Percentiles rank a stretch among this genome's conserved stretches.
phyloP scores from a whole-genome alignment of 1,140 invertebrate genomes.

The Octopus bimaculoides region DNA sequence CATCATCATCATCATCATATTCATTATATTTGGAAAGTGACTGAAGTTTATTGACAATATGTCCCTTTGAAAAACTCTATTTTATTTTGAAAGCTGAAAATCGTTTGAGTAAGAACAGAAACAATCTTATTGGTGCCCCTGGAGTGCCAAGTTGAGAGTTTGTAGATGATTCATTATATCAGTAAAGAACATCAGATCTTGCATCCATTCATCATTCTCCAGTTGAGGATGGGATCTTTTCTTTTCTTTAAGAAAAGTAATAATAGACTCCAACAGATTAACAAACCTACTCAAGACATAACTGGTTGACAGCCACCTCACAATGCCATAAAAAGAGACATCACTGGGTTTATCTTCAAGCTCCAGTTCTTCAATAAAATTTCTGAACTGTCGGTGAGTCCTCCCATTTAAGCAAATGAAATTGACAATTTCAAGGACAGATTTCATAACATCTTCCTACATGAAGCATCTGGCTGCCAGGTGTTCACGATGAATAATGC shows the following conservation, averaged over 20 bases:
- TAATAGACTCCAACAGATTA: not conserved
- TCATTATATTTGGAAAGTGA: no score
- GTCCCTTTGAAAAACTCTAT: not conserved
- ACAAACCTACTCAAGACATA: not conserved
- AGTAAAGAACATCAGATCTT: not conserved
- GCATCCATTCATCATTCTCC: conserved; percentile 1
- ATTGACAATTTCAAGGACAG: not conserved
- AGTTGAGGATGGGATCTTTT: not conserved
- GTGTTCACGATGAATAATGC: not conserved
- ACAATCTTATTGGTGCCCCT: not conserved
- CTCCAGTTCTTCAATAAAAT: not conserved
- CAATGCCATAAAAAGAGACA: not conserved
- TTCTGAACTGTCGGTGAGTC: conserved; percentile 7
- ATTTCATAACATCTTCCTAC: not conserved
- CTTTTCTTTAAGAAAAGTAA: conserved; percentile 5
- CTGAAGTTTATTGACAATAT: not conserved
- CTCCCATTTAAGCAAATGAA: not conserved
- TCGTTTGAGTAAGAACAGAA: not conserved
- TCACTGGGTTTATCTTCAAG: not conserved
- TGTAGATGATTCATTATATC: conserved; percentile 2
- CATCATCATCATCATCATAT: no score
- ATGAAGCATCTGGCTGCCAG: not conserved
- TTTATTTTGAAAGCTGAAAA: conserved; percentile 3
- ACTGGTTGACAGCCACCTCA: not conserved
- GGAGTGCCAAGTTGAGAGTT: not conserved